Evolutionary conservation across 2,888 invertebrate genomes (phyloP).

Genomic region (Teinopalpus imperialis): DNA sequence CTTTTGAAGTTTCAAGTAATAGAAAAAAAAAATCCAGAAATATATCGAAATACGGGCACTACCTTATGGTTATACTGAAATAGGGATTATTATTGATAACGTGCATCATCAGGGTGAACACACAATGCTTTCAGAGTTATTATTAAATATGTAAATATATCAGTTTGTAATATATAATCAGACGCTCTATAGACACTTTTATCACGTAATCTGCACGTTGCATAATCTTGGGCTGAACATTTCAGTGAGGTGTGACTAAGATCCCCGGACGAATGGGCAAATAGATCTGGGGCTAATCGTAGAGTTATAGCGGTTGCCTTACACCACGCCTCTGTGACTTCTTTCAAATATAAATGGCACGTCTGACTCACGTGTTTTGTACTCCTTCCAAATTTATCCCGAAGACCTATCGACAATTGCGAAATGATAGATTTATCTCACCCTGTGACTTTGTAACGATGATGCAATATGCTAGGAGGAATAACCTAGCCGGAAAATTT

Average conservation of each 20-base stretch:
- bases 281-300: constrained; percentile 14
- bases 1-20: too few species aligned
- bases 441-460: background rate
- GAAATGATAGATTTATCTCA: constrained; percentile 10
- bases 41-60: too few species aligned
- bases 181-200: constrained; percentile 14
- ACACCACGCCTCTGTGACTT: constrained; percentile 11
- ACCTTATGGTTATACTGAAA: too few species aligned
- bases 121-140: too few species aligned
- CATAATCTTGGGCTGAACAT: constrained; percentile 18
- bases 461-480: background rate
- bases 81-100: too few species aligned
- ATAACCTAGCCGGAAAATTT: too few species aligned
- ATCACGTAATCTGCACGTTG: constrained; percentile 11
- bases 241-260: constrained; percentile 22
- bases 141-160: too few species aligned
- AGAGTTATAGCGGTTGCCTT: constrained; percentile 15
- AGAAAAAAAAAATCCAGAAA: too few species aligned
- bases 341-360: constrained; percentile 22
- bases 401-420: constrained; percentile 16
- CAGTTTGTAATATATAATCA: too few species aligned
- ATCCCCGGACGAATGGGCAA: constrained; percentile 14
- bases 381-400: constrained; percentile 18
- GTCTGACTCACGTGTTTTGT: constrained; percentile 22
- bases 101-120: too few species aligned